Evolutionary conservation across 2,113 vertebrate species (phyloP), one percentile per base, ranked within the genome.

Genomic region (Chaenocephalus aceratus): DNA sequence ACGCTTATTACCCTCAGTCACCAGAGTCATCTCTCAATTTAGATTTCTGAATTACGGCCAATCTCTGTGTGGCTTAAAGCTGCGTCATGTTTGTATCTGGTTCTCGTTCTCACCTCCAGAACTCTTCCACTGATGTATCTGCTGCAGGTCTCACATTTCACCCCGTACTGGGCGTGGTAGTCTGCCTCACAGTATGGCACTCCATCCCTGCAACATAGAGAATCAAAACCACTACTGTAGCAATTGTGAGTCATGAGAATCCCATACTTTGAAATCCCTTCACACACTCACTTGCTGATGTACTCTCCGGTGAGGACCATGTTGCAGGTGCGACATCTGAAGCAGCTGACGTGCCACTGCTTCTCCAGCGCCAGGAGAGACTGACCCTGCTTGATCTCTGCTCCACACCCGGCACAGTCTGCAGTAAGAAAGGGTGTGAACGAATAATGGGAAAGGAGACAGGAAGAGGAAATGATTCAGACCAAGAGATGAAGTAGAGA

Each of bases 321-420:
- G 51, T 96, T 97, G 30, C 98, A 99, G 2, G 97, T 98, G 90
- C 96, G 97, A 94, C 98, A 99, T 91, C 97, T 96, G 96, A 99
- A 99, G 93, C 98, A 99, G 95, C 97, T 98, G 93, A 99, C 97
- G 0, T 99, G 98, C 98, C 98, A 99, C 91, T 99, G 98, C 86
- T 98, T 99, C 94, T 99, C 97, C 94, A 99, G 80, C 0, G 98
- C 98, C 95, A 99, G 94, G 53, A 99, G 97, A 0, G 97, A 98
- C 92, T 99, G 98, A 70, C 98, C 98, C 49, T 99, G 97, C 90
- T 97, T 98, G 91, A 99, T 99, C 91, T 98, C 97, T 30, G 97
- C 97, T 90, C 97, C 95, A 93, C 98, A 99, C 63, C 98, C 98
- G 0, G 97, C 97, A 1, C 98, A 99, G 83, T 98, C 98, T 99